Conservation (phyloP, 2,113 vertebrate species). For the Mustela nigripes region DNA sequence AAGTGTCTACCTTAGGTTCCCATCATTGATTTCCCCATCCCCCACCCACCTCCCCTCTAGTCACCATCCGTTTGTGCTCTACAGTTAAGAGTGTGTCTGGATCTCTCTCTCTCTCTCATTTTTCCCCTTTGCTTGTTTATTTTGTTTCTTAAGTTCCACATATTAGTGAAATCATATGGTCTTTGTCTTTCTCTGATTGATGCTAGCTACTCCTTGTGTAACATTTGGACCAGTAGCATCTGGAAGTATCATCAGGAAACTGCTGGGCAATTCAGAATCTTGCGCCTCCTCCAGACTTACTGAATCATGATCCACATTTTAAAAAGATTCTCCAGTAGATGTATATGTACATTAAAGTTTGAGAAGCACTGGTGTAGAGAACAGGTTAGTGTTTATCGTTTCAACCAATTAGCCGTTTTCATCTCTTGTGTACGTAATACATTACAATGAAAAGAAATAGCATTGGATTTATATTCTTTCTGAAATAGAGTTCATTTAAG, state of each 20-base stretch:
- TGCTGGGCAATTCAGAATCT: constrained; percentile 9
- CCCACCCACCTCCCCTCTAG: not conserved
- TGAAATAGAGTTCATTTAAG: constrained; percentile 57
- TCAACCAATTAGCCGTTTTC: not conserved
- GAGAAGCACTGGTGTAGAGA: not conserved
- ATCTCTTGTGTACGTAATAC: not conserved
- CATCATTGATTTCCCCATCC: not conserved
- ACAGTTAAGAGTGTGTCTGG: not conserved
- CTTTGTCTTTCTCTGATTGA: not conserved
- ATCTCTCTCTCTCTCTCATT: not conserved
- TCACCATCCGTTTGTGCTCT: not conserved
- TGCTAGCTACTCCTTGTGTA: not conserved
- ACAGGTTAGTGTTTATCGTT: not conserved
- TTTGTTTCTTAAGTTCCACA: not conserved
- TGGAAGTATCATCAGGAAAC: not conserved
- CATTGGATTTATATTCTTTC: constrained; percentile 5
- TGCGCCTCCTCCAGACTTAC: not conserved
- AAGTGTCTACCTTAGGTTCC: not conserved
- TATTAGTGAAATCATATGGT: not conserved
- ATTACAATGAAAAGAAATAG: constrained; percentile 39
- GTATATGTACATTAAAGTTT: not conserved
- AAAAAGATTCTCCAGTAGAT: constrained; percentile 7
- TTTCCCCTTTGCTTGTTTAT: not conserved
- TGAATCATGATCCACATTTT: not conserved
- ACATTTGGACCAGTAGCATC: not conserved